Evolutionary conservation across 2,113 vertebrate species (phyloP), one percentile per base, ranked within the genome.

Genomic region (Trogon melanurus): DNA sequence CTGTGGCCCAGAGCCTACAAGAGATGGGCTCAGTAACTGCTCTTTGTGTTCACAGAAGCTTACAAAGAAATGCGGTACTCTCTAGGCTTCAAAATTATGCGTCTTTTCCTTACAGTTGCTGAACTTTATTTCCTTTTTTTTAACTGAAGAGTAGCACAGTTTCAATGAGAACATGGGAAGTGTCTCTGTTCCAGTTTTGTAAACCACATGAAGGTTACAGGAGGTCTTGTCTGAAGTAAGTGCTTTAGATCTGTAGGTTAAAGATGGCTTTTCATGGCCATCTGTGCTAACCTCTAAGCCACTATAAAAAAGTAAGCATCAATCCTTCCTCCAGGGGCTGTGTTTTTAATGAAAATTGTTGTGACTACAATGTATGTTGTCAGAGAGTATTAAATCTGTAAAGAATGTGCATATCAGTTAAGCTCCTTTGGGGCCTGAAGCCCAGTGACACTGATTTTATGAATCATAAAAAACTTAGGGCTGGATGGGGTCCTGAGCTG

Each of bases 361-460:
- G 3, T 64, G 29, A 44, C 18, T 67, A 11, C 53, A 51, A 64
- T 69, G 66, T 67, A 45, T 75, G 16, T 4, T 79, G 11, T 26
- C 23, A 71, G 38, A 84, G 47, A 47, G 10, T 30, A 70, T 30
- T 54, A 81, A 50, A 78, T 29, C 2, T 13, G 45, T 30, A 57
- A 72, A 74, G 19, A 56, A 19, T 29, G 8, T 23, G 8, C 10
- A 20, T 38, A 56, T 51, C 20, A 36, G 5, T 56, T 79, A 53
- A 51, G 22, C 4, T 92, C 8, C 27, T 53, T 71, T 56, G 62
- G 13, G 18, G 4, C 16, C 23, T 45, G 29, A 86, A 90, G 29
- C 5, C 27, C 62, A 61, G 11, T 0, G 3, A 26, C 20, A 38
- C 1, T 0, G 0, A 11, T 61, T 95, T 70, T 72, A 17, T 58